These are phyloP conservation scores for Amphipoea oculea DNA, from an alignment of 2,888 invertebrate species.

Conservation along the genomic window DNA sequence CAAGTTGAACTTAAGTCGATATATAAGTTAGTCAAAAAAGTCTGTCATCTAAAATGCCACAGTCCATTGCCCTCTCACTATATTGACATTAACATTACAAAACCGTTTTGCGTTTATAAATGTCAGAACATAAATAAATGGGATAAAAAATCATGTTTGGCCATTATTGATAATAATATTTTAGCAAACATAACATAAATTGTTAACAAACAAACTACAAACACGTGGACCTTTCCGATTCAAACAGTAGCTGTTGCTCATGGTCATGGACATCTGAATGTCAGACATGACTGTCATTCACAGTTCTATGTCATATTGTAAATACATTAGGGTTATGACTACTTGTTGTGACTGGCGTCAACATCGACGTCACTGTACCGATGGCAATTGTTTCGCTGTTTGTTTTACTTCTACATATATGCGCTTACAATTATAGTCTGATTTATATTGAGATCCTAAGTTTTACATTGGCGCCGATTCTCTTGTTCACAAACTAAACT, in stretches of 20 bases:
- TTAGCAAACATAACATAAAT: too few species aligned
- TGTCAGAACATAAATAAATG: too few species aligned
- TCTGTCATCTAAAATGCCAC: too few species aligned
- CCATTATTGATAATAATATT: too few species aligned
- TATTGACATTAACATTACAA: too few species aligned
- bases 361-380: constrained; percentile 24
- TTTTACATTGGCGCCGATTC: background rate
- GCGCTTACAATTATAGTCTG: background rate
- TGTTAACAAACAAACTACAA: background rate
- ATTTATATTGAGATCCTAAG: constrained; percentile 1
- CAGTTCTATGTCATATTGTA: constrained; percentile 25
- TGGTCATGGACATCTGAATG: constrained; percentile 13
- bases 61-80: too few species aligned
- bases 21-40: too few species aligned
- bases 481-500: too few species aligned
- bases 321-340: constrained; percentile 36
- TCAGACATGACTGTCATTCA: constrained; percentile 31
- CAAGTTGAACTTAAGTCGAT: too few species aligned
- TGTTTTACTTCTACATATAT: background rate
- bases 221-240: background rate
- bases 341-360: constrained; percentile 49
- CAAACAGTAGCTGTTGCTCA: background rate
- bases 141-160: too few species aligned
- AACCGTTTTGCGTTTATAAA: too few species aligned
- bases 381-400: constrained; percentile 8